Evolutionary conservation across 2,797 vertebrate genomes (phyloP).

Genomic region (Garrulus glandarius): DNA sequence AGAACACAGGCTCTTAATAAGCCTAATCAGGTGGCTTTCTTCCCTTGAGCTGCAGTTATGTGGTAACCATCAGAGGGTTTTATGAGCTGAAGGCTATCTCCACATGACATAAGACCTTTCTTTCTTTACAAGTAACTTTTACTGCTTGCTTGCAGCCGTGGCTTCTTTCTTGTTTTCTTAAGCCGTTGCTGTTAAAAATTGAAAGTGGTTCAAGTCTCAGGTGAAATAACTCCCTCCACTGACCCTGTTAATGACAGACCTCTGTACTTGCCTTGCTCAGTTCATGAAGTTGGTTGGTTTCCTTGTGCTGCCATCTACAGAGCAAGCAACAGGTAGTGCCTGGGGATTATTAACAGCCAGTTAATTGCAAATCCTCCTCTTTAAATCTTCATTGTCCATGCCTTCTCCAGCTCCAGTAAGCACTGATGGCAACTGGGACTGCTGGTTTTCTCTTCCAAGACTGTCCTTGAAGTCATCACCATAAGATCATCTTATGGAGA

Average conservation of each 20-base stretch:
- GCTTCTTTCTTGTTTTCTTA: constrained; percentile 24
- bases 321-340: constrained; percentile 22
- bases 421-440: background rate
- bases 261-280: background rate
- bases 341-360: background rate
- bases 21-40: constrained; percentile 12
- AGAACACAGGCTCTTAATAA: background rate
- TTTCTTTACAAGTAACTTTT: background rate
- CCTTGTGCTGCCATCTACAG: constrained; percentile 68
- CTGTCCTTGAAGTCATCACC: background rate
- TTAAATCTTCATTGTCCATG: background rate
- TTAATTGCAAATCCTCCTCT: background rate
- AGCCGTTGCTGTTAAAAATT: constrained; percentile 13
- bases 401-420: background rate
- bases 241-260: constrained; percentile 5
- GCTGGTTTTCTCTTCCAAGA: background rate
- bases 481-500: background rate
- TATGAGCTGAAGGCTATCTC: background rate
- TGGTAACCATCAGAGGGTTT: background rate
- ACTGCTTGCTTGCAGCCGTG: background rate
- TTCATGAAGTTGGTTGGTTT: background rate
- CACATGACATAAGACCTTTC: background rate
- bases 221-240: constrained; percentile 1
- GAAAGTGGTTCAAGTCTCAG: constrained; percentile 25
- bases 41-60: background rate